Evolutionary conservation across 2,797 vertebrate species (phyloP), one percentile per base, ranked within the genome.

Genomic region (Peromyscus nudipes): DNA sequence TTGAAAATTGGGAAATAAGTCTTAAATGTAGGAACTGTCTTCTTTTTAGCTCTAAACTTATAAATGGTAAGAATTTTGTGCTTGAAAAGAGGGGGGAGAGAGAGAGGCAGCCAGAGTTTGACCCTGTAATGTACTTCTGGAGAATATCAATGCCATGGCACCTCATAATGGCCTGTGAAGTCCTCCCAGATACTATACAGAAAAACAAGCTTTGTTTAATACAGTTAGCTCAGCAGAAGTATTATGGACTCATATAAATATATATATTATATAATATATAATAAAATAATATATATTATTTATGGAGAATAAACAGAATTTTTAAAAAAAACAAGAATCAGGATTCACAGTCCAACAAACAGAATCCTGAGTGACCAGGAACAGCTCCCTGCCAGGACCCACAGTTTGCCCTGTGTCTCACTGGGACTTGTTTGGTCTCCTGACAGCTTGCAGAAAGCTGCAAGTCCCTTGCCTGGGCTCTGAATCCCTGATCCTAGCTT

Each of bases 41-140:
- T 80, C 73, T 80, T 93, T 76, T 85, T 92, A 96, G 75, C 55
- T 90, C 37, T 95, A 81, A 95, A 95, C 29, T 49, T 94, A 85
- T 52, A 94, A 80, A 80, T 55, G 43, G 27, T 62, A 62, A 65
- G 27, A 55, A 79, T 71, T 86, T 73, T 31, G 16, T 21, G 27
- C n/a, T 37, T 14, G 27, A 79, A 71, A 23, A 88, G 3, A 91
- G 2, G 49, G 6, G 2, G 21, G 23, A 86, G 13, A 55, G 40
- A 29, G 37, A 55, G 57, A 60, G 12, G 43, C 23, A 79, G 46
- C 64, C 77, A 93, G 92, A 91, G 85, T 52, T 40, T 40, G 52
- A 65, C 67, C 67, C 76, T 14, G 4, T 62, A 34, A 62, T n/a
- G 29, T 55, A n/a, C 9, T 55, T 87, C 80, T 52, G 57, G 71